Evolutionary conservation across 2,113 vertebrate species (phyloP).

Genomic region (Canis aureus): DNA sequence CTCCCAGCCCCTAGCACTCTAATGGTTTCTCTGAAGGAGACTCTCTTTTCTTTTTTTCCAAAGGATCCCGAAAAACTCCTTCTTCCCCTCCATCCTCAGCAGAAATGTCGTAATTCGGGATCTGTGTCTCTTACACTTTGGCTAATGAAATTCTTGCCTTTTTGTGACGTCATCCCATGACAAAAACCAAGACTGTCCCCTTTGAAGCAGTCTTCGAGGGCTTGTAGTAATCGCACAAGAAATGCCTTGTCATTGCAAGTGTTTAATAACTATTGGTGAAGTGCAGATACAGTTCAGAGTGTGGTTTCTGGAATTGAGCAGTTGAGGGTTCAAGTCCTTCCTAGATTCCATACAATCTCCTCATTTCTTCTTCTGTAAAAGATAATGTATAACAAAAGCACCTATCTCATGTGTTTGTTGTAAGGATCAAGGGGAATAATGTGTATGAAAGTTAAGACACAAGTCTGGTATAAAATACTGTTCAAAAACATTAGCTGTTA

Average conservation of each 20-base stretch:
- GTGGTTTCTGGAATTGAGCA: background rate
- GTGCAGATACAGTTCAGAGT: background rate
- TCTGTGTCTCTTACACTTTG: background rate
- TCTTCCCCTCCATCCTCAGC: background rate
- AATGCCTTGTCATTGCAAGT: background rate
- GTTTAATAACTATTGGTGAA: background rate
- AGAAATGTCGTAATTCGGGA: conserved; percentile 62
- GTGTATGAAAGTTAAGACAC: background rate
- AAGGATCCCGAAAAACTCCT: conserved; percentile 28
- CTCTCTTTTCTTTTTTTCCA: background rate
- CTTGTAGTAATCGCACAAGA: background rate
- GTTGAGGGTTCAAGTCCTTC: background rate
- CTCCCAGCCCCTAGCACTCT: background rate
- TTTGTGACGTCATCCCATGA: background rate
- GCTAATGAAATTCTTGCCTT: conserved; percentile 44
- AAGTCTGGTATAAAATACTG: background rate
- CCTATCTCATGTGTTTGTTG: background rate
- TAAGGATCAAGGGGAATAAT: conserved; percentile 4
- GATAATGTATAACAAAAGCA: background rate
- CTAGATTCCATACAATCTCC: background rate
- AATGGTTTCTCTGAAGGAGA: conserved; percentile 19
- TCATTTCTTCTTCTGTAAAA: conserved; percentile 22
- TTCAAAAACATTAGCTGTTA: conserved; percentile 17
- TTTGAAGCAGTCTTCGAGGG: background rate
- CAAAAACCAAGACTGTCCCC: background rate